Base-by-base conservation (phyloP, 2,888 invertebrate species). In the Agrotis ipsilon region DNA sequence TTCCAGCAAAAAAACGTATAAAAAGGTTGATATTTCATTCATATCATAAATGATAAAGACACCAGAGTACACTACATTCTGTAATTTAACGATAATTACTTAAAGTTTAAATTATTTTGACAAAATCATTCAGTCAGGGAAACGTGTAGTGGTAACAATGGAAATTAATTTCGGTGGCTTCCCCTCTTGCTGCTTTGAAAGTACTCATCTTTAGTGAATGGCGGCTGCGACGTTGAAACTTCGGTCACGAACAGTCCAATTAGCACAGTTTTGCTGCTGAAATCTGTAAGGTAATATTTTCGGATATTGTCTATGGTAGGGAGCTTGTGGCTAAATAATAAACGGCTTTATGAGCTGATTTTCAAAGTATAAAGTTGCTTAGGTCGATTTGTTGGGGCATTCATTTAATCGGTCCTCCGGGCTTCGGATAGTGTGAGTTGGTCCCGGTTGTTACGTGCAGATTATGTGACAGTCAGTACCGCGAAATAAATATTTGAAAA, bases 131-230 rank as follows among this genome's bases (percentile, higher is more conserved):
- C 19, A 75, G 67, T 68, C 45, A 21, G 16, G 13, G 72, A 72
- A 61, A 68, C 51, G 49, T 81, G 72, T 68, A 68, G 59, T 19
- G 57, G 60, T 52, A 72, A 79, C 72, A 79, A 81, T 66, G 62
- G 49, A 46, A 66, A 81, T 81, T 78, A 72, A 78, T 79, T 81
- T 72, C 55, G 59, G 65, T 62, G 58, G 68, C 64, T 61, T 81
- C 54, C 49, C 58, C 61, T 69, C 63, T 62, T 11, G 58, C 46
- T 68, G 48, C 48, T 74, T 19, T 39, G 67, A 58, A 78, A 80
- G 72, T 78, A 65, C 67, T 73, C 65, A 72, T 72, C 73, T 67
- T 45, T 21, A 72, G 62, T 27, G 73, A 66, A 54, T 67, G 72
- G 62, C 49, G 78, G 68, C 58, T 65, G 69, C 69, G 67, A 49